phyloP scores from a whole-genome alignment of 2,797 vertebrate genomes.

The Rhadinocentrus ornatus region DNA sequence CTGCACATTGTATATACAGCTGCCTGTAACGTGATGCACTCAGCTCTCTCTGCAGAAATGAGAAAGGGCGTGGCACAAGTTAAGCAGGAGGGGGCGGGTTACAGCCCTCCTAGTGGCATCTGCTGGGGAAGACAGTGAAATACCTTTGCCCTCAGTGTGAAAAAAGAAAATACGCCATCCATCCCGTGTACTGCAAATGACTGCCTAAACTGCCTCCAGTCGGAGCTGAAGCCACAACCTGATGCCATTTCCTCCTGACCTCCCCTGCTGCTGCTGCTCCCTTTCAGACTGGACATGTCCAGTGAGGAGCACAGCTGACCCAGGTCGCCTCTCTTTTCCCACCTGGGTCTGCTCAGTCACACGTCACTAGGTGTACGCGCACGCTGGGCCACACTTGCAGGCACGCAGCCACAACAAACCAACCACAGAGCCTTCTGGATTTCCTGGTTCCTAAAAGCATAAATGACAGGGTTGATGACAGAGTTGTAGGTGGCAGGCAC shows the following conservation, averaged over 20 bases:
- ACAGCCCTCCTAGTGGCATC: constrained; percentile 47
- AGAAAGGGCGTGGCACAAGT: constrained; percentile 72
- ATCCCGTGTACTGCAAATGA: constrained; percentile 37
- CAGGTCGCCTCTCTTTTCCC: constrained; percentile 59
- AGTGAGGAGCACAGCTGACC: constrained; percentile 61
- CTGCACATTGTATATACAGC: constrained; percentile 71
- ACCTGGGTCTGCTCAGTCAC: constrained; percentile 77
- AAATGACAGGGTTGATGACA: constrained; percentile 98
- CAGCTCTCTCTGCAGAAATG: constrained; percentile 58
- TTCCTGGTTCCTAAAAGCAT: constrained; percentile 98
- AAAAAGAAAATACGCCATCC: constrained; percentile 46
- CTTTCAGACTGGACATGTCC: constrained; percentile 45
- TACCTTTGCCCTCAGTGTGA: constrained; percentile 44
- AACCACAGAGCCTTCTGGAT: constrained; percentile 99
- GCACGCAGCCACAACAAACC: constrained; percentile 94
- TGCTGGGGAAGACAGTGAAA: constrained; percentile 67
- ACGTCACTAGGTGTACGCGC: constrained; percentile 96
- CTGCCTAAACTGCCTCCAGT: constrained; percentile 36
- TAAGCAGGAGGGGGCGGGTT: constrained; percentile 49
- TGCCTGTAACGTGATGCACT: constrained; percentile 60
- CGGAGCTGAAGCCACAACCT: constrained; percentile 37
- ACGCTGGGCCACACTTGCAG: constrained; percentile 89
- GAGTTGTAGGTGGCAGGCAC: constrained; percentile 99
- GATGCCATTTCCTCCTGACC: constrained; percentile 15
- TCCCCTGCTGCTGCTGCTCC: constrained; percentile 50